Evolutionary conservation across 2,797 vertebrate genomes (phyloP).

Genomic region (Adelosebastes latens): DNA sequence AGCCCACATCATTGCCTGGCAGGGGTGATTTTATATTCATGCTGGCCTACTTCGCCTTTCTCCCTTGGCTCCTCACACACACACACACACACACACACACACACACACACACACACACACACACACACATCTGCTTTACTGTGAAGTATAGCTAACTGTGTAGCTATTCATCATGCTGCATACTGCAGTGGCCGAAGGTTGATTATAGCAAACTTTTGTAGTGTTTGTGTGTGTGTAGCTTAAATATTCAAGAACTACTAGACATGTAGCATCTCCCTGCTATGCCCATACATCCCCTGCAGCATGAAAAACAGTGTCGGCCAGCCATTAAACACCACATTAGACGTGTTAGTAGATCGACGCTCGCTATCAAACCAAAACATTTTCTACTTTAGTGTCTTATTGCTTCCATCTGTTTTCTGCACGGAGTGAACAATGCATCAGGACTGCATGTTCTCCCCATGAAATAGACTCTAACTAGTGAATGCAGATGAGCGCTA

Average conservation of each 20-base stretch:
- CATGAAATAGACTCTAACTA: conserved; percentile 25
- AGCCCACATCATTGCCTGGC: conserved; percentile 80
- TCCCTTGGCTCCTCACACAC: conserved; percentile 59
- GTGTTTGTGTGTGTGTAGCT: conserved; percentile 21
- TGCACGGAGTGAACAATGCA: conserved; percentile 1
- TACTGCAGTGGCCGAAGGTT: conserved; percentile 71
- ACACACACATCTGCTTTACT: conserved; percentile 58
- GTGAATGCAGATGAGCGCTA: conserved; percentile 24
- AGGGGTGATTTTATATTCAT: conserved; percentile 86
- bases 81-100: conserved; percentile 27
- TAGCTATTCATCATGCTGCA: conserved; percentile 76
- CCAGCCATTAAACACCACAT: conserved; percentile 53
- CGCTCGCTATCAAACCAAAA: conserved; percentile 5
- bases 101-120: conserved; percentile 19
- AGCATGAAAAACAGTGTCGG: conserved; percentile 20
- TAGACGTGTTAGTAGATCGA: conserved; percentile 23
- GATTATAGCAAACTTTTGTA: conserved; percentile 58
- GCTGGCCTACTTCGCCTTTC: conserved; percentile 82
- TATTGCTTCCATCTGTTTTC: conserved; percentile 15
- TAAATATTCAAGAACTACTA: conserved; percentile 13
- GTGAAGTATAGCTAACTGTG: conserved; percentile 73
- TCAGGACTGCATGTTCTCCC: conserved; percentile 24
- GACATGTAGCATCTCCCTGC: conserved; percentile 24
- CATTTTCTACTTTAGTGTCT: background rate
- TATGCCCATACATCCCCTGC: conserved; percentile 7